Percentiles rank a stretch among this genome's conserved stretches.
Evolutionary conservation across 2,888 invertebrate genomes (phyloP).

Genomic region (Patella caerulea): DNA sequence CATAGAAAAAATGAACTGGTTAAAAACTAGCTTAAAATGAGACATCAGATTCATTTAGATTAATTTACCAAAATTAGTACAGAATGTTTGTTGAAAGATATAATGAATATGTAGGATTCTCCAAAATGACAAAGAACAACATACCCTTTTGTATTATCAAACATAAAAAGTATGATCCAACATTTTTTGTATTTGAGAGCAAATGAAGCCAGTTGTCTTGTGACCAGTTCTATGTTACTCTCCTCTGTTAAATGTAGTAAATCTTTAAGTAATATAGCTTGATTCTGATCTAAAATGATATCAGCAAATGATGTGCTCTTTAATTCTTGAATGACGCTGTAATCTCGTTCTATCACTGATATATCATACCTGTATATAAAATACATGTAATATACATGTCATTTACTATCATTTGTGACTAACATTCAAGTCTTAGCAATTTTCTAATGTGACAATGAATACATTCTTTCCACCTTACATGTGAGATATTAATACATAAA

Average conservation of each 20-base stretch:
- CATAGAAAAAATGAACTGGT: too few species aligned
- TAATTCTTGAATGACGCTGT: not conserved
- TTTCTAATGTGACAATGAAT: too few species aligned
- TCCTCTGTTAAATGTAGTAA: conserved; percentile 39
- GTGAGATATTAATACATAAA: too few species aligned
- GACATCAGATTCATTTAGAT: too few species aligned
- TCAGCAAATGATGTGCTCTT: conserved; percentile 40
- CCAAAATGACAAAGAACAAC: not conserved
- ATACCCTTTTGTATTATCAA: conserved; percentile 30
- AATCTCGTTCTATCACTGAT: conserved; percentile 31
- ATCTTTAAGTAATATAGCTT: conserved; percentile 43
- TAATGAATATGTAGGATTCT: too few species aligned
- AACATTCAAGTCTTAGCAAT: too few species aligned
- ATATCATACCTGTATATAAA: not conserved
- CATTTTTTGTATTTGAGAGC: conserved; percentile 45
- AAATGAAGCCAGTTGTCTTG: conserved; percentile 41
- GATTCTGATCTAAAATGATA: conserved; percentile 48
- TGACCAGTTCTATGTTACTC: conserved; percentile 37
- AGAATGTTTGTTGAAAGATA: too few species aligned
- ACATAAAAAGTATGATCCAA: conserved; percentile 45
- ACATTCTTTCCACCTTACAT: too few species aligned
- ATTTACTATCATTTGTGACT: too few species aligned
- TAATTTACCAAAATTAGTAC: too few species aligned
- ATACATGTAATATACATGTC: not conserved
- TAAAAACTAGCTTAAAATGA: too few species aligned